Evolutionary conservation across 2,888 invertebrate genomes (phyloP).

Genomic region (Dichetophora obliterata): DNA sequence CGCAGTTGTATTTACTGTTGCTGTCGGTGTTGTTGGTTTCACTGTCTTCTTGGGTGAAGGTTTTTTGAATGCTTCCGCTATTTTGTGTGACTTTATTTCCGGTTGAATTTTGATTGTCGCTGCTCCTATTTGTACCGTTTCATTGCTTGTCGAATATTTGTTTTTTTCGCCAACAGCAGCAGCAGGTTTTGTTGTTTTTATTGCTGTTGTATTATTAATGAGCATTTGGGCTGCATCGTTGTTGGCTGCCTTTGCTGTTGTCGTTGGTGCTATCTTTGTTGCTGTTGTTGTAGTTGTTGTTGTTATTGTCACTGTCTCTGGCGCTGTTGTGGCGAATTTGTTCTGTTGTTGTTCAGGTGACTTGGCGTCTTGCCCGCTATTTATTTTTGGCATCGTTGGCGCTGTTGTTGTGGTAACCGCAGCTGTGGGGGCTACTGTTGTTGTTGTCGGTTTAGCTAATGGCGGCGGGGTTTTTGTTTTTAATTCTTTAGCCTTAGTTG

Average conservation of each 20-base stretch:
- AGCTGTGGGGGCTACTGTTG: constrained; percentile 39
- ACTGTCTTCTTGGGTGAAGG: constrained; percentile 20
- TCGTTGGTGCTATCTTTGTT: constrained; percentile 44
- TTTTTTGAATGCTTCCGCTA: constrained; percentile 44
- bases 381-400: constrained; percentile 65
- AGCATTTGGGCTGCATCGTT: constrained; percentile 43
- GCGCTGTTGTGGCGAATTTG: constrained; percentile 52
- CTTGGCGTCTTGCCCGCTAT: constrained; percentile 67
- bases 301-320: constrained; percentile 48
- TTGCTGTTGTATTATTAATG: constrained; percentile 52
- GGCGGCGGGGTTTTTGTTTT: constrained; percentile 43
- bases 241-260: constrained; percentile 39
- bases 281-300: constrained; percentile 48
- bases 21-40: neutral
- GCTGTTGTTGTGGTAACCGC: constrained; percentile 47
- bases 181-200: constrained; percentile 44
- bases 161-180: constrained; percentile 8
- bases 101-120: constrained; percentile 51
- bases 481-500: neutral
- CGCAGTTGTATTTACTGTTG: neutral
- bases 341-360: constrained; percentile 63
- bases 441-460: constrained; percentile 49
- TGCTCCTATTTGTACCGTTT: constrained; percentile 44
- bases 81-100: constrained; percentile 42
- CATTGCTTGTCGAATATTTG: constrained; percentile 25